A percentile compares a stretch with the other conserved stretches of the same genome.
These are phyloP conservation scores for Hippoglossus stenolepis DNA, from an alignment of 2,113 vertebrate genomes.

Conservation along the genomic window DNA sequence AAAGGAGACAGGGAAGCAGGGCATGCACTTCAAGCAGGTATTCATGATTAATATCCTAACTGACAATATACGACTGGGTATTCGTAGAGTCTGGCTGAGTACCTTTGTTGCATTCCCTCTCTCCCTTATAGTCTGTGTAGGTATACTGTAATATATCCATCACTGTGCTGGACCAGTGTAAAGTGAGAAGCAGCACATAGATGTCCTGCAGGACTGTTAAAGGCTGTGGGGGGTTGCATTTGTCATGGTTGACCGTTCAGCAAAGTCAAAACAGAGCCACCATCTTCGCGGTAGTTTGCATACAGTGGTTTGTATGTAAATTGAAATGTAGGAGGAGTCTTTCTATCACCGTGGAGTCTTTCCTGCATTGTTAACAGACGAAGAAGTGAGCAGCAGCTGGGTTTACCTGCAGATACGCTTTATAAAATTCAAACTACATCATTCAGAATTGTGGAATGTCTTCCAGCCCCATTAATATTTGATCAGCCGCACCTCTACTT, in stretches of 20 bases:
- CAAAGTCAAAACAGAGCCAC: too few relatives aligned
- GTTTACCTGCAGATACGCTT: neutral
- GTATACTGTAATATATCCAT: neutral
- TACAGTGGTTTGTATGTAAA: neutral
- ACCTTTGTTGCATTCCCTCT: neutral
- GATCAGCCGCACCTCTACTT: conserved; percentile 8
- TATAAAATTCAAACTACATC: conserved; percentile 1
- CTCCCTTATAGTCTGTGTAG: neutral
- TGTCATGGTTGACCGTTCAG: too few relatives aligned
- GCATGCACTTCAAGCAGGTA: too few relatives aligned
- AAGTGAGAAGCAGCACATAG: neutral
- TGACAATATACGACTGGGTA: too few relatives aligned
- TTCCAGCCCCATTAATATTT: conserved; percentile 26
- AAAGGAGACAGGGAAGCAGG: neutral
- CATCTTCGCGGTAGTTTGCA: neutral
- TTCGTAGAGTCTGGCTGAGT: neutral
- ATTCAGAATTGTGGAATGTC: neutral
- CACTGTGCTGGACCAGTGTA: neutral
- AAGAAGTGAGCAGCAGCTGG: neutral
- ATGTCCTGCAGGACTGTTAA: neutral
- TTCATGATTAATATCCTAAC: conserved; percentile 1
- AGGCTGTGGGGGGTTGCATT: too few relatives aligned
- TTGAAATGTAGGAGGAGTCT: neutral
- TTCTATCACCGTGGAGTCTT: neutral
- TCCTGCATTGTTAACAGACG: neutral